phyloP scores from a whole-genome alignment of 2,113 vertebrate species.

The Vulpes vulpes region DNA sequence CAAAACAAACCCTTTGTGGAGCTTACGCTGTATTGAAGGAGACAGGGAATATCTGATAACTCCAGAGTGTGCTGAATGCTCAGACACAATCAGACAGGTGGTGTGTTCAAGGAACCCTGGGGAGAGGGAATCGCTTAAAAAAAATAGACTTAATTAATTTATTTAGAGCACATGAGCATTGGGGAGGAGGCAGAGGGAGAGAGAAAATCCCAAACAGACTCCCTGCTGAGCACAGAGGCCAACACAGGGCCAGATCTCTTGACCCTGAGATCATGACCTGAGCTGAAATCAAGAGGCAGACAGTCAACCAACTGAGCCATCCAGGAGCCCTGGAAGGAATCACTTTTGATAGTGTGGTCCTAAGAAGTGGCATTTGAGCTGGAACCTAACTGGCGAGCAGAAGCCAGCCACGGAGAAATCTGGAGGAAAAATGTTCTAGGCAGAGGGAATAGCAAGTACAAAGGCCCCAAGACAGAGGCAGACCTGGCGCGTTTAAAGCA shows the following conservation, averaged over 20 bases:
- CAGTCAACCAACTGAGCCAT: not conserved
- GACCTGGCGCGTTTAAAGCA: not conserved
- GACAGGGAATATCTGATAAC: not conserved
- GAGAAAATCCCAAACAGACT: not conserved
- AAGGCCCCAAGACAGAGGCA: not conserved
- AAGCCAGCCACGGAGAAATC: not conserved
- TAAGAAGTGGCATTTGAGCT: not conserved
- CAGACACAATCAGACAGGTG: not conserved
- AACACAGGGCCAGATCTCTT: not conserved
- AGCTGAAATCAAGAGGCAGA: not conserved
- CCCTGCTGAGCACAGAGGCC: fast-evolving
- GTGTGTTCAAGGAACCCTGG: not conserved
- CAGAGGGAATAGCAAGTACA: not conserved
- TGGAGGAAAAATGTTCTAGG: not conserved
- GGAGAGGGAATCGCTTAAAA: not conserved
- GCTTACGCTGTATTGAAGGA: not conserved
- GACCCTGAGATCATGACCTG: not conserved
- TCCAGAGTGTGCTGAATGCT: not conserved
- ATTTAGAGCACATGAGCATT: not conserved
- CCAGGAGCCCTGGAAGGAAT: not conserved
- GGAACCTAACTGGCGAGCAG: not conserved
- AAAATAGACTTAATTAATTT: not conserved
- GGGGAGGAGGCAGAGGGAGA: not conserved
- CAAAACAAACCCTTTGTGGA: not conserved
- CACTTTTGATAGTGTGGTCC: not conserved